Conservation (phyloP, 2,113 vertebrate species). For the Mungos mungo region DNA sequence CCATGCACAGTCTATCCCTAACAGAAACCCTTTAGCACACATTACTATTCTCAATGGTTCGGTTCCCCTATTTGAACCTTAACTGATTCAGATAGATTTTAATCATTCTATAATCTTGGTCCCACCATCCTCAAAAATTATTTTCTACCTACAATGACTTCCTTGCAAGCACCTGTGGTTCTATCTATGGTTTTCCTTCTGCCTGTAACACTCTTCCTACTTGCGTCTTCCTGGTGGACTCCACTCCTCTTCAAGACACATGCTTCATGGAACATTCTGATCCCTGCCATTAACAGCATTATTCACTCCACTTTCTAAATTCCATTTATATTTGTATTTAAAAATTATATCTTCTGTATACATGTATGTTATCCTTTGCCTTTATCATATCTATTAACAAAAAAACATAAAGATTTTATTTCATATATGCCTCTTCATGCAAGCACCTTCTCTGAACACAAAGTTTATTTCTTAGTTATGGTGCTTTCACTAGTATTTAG, state of each 20-base stretch:
- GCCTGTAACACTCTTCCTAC: background rate
- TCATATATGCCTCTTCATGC: background rate
- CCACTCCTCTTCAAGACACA: background rate
- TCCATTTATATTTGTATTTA: background rate
- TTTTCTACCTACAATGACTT: background rate
- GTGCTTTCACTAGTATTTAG: background rate
- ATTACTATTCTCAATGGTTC: background rate
- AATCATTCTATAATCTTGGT: background rate
- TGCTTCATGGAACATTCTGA: background rate
- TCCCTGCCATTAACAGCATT: background rate
- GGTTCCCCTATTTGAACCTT: background rate
- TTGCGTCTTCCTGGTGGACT: background rate
- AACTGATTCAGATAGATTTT: background rate
- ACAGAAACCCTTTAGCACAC: background rate
- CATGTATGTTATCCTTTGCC: background rate
- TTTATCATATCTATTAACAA: background rate
- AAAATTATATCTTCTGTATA: background rate
- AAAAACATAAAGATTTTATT: background rate
- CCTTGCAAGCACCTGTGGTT: too few relatives aligned
- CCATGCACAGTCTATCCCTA: background rate
- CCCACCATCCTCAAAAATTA: background rate
- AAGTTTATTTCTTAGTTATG: background rate
- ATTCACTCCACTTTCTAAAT: background rate
- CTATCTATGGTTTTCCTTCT: background rate
- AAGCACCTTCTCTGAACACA: background rate